Evolutionary conservation across 2,797 vertebrate species (phyloP).

Genomic region (Xenentodon cancila): DNA sequence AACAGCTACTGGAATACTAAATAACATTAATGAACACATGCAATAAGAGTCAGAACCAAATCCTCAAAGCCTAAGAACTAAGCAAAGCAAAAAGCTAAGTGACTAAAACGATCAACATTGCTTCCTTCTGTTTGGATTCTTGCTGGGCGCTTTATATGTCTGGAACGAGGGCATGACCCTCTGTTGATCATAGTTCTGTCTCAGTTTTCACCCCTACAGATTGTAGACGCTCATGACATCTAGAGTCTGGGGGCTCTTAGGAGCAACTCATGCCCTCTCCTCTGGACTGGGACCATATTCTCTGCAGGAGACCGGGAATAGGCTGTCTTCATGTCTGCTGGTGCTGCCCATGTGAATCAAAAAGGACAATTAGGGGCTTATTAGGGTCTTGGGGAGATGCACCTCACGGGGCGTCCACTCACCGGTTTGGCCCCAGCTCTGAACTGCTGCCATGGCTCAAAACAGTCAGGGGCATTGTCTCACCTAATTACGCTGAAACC

Average conservation of each 20-base stretch:
- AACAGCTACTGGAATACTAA: too few species aligned
- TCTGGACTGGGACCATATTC: slow-evolving; percentile 40
- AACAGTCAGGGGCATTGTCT: slow-evolving; percentile 95
- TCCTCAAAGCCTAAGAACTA: too few species aligned
- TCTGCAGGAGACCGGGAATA: slow-evolving; percentile 60
- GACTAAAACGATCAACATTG: too few species aligned
- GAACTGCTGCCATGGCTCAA: slow-evolving; percentile 88
- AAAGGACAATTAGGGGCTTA: slow-evolving; percentile 93
- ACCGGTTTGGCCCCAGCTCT: slow-evolving; percentile 84
- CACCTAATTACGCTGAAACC: slow-evolving; percentile 90
- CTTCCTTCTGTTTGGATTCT: too few species aligned
- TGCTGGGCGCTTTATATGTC: too few species aligned
- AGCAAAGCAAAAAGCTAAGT: too few species aligned
- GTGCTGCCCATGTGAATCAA: slow-evolving; percentile 82
- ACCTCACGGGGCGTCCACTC: slow-evolving; percentile 84
- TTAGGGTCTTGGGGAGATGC: slow-evolving; percentile 87
- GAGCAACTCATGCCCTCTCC: slow-evolving; percentile 44
- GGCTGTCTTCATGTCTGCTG: slow-evolving; percentile 67
- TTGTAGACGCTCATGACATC: neutral
- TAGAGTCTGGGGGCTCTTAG: slow-evolving; percentile 32
- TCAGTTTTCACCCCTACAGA: too few species aligned
- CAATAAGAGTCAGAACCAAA: too few species aligned
- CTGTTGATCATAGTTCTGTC: too few species aligned
- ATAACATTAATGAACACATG: too few species aligned
- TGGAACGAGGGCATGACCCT: too few species aligned